Conservation (phyloP, 2,888 invertebrate species). For the Coelopa pilipes region DNA sequence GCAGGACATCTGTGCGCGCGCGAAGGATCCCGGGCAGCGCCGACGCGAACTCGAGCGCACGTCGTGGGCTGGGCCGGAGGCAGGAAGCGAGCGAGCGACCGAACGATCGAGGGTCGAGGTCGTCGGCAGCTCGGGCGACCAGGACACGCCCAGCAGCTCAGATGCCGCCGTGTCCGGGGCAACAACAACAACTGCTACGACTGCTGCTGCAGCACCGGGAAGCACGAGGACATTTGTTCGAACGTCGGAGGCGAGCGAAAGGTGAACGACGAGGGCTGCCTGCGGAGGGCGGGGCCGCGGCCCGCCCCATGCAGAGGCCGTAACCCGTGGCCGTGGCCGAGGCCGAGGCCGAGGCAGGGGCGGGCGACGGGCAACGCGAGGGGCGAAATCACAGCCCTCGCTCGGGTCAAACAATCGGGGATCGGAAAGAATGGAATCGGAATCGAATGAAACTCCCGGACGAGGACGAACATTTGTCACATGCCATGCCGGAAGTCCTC, state of each 20-base stretch:
- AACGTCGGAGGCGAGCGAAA: constrained; percentile 37
- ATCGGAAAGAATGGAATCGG: constrained; percentile 13
- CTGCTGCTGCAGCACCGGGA: neutral
- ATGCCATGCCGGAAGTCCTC: constrained; percentile 57
- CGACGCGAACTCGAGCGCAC: neutral
- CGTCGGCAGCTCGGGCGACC: constrained; percentile 46
- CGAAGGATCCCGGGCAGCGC: constrained; percentile 5
- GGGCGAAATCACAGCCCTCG: constrained; percentile 29
- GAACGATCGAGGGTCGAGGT: too few relatives aligned
- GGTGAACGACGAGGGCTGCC: constrained; percentile 41
- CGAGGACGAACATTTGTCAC: constrained; percentile 50
- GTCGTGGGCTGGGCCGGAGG: constrained; percentile 48
- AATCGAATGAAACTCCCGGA: constrained; percentile 38
- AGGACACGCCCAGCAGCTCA: constrained; percentile 48
- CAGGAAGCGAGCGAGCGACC: constrained; percentile 48
- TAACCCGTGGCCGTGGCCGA: neutral
- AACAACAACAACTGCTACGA: constrained; percentile 15
- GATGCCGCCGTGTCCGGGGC: constrained; percentile 36
- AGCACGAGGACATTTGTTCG: constrained; percentile 26
- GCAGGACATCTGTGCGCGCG: too few relatives aligned
- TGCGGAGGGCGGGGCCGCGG: constrained; percentile 55
- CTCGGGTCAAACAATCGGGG: constrained; percentile 15
- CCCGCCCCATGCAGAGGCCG: constrained; percentile 41
- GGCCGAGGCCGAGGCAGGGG: too few relatives aligned
- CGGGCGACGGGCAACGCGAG: neutral